These are phyloP conservation scores for Dynastes hyllus DNA, from an alignment of 2,888 invertebrate genomes.

Conservation along the genomic window DNA sequence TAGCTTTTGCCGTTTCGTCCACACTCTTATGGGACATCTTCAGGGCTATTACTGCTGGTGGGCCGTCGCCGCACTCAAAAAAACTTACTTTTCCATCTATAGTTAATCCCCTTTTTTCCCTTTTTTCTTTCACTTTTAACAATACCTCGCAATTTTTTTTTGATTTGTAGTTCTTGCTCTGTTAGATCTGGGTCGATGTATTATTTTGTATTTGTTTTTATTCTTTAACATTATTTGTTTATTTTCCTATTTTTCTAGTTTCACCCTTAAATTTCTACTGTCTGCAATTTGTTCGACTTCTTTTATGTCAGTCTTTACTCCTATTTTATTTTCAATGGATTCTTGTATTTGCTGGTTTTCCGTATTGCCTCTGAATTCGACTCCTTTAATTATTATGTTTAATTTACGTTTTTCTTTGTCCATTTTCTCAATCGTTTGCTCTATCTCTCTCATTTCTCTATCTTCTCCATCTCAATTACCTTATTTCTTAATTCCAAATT, in stretches of 20 bases:
- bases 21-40: too few species aligned
- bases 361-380: neutral
- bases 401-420: too few species aligned
- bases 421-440: too few species aligned
- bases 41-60: too few species aligned
- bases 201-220: neutral
- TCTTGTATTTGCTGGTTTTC: neutral
- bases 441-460: too few species aligned
- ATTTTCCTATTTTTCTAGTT: neutral
- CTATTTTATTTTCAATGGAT: neutral
- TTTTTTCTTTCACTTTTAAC: neutral
- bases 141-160: neutral
- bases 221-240: neutral
- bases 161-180: neutral
- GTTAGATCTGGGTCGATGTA: neutral
- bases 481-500: too few species aligned
- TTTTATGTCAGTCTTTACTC: neutral
- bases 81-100: too few species aligned
- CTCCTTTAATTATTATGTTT: too few species aligned
- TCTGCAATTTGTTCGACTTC: neutral
- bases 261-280: neutral
- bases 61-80: too few species aligned
- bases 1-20: too few species aligned
- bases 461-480: too few species aligned
- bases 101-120: neutral